Base-by-base conservation (phyloP, 2,888 invertebrate species). In the Trachelus stipa region DNA sequence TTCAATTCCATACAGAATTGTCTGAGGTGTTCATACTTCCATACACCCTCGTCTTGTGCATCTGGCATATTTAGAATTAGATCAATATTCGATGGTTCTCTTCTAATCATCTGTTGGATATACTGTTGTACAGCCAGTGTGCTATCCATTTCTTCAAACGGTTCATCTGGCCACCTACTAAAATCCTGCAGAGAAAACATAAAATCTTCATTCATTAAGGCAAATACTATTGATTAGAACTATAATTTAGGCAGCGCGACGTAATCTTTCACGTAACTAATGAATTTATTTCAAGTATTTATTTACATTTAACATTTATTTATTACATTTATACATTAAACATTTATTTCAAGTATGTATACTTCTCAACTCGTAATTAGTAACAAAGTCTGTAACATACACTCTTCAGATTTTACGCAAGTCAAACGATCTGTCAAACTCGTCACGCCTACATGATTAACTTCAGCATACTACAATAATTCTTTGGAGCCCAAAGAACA, bases 1-100 rank as follows among this genome's bases (percentile, higher is more conserved):
- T 99, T 99, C 75, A 99, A 92, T 92, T 99, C 99, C 98, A 99
- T 98, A 91, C 99, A 99, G 92, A 99, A 99, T 92, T 99, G 99
- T 86, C 99, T 94, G 80, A 99, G 94, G 93, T 99, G 99, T 93
- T 99, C 99, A 92, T 99, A 99, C 92, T 99, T 99, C 99, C 99
- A 99, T 75, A 99, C 99, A 69, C 99, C 99, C 92, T 99, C 98
- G 91, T 99, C 99, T 92, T 99, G 98, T 33, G 97, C 96, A 86
- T 99, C 98, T 2, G 99, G 99, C 93, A 99, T 98, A 87, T 96
- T 97, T 75, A 99, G 93, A 88, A 99, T 99, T 79, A 96, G 94
- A 88, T 98, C 98, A 80, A 99, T 96, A 92, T 98, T 97, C 12
- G 96, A 95, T 35, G 98, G 97, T 92, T 99, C 98, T 82, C 96